Percentiles rank a stretch among this genome's conserved stretches.
Conservation (phyloP, 2,113 vertebrate genomes). For the Psophia crepitans region DNA sequence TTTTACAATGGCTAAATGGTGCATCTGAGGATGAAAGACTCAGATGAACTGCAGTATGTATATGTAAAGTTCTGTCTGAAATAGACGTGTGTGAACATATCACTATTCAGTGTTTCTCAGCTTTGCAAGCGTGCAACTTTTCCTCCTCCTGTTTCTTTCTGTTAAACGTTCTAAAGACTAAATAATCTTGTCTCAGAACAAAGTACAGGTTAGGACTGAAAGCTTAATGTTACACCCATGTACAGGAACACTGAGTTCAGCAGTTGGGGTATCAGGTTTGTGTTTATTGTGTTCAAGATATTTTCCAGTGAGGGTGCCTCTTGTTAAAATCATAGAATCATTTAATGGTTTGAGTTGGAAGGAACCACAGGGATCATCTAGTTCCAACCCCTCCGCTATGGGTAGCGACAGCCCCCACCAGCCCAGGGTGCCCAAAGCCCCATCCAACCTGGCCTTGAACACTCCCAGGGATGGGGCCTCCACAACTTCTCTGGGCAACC, state of each 20-base stretch:
- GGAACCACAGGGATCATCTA: too few relatives aligned
- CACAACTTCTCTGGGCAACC: too few relatives aligned
- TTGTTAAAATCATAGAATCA: too few relatives aligned
- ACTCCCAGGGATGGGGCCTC: too few relatives aligned
- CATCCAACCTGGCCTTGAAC: too few relatives aligned
- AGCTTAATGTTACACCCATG: background rate
- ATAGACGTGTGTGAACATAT: background rate
- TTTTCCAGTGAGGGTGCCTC: background rate
- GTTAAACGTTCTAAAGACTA: background rate
- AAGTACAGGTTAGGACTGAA: background rate
- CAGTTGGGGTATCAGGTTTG: background rate
- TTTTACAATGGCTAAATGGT: background rate
- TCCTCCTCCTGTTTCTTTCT: background rate
- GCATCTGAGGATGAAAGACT: background rate
- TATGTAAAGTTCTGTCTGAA: background rate
- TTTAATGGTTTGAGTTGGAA: too few relatives aligned
- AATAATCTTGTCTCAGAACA: background rate
- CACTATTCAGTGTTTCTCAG: background rate
- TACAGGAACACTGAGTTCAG: background rate
- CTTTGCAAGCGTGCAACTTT: background rate
- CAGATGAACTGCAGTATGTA: background rate
- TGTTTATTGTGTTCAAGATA: background rate
- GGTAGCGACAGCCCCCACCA: too few relatives aligned
- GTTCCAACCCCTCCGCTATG: too few relatives aligned
- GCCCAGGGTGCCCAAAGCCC: too few relatives aligned